Evolutionary conservation across 2,113 vertebrate species (phyloP).

Genomic region (Stictonetta naevosa): DNA sequence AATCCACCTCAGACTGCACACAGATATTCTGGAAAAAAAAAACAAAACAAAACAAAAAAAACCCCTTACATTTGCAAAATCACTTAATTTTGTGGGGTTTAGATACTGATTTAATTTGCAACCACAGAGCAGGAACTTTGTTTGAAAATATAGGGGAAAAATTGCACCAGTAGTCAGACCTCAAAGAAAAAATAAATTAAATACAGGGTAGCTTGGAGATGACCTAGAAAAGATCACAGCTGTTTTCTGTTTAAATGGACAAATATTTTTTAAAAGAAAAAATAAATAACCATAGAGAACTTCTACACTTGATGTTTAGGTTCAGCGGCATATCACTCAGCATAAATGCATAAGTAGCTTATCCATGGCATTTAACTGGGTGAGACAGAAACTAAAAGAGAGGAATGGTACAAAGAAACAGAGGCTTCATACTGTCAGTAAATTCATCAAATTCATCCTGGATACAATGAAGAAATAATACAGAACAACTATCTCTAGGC

Average conservation of each 20-base stretch:
- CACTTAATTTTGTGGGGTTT: slow-evolving; percentile 2
- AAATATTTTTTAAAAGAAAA: not conserved
- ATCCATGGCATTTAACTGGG: not conserved
- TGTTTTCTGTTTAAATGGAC: not conserved
- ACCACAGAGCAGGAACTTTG: not conserved
- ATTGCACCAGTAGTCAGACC: not conserved
- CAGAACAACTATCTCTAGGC: not conserved
- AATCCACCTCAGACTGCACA: fast-evolving
- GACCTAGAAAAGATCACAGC: not conserved
- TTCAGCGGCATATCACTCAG: not conserved
- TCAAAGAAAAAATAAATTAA: slow-evolving; percentile 26
- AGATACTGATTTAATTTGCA: slow-evolving; percentile 29
- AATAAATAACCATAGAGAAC: not conserved
- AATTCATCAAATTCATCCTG: not conserved
- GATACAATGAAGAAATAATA: not conserved
- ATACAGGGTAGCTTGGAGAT: not conserved
- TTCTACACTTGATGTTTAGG: not conserved
- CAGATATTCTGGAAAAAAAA: not conserved
- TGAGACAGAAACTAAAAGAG: not conserved
- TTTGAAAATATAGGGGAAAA: not conserved
- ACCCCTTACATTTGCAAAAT: not conserved
- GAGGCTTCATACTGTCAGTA: not conserved
- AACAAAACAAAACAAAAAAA: no score
- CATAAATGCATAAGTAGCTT: not conserved
- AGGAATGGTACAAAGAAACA: not conserved